These are phyloP conservation scores for Argyrosomus regius DNA, from an alignment of 2,797 vertebrate genomes.

Conservation along the genomic window DNA sequence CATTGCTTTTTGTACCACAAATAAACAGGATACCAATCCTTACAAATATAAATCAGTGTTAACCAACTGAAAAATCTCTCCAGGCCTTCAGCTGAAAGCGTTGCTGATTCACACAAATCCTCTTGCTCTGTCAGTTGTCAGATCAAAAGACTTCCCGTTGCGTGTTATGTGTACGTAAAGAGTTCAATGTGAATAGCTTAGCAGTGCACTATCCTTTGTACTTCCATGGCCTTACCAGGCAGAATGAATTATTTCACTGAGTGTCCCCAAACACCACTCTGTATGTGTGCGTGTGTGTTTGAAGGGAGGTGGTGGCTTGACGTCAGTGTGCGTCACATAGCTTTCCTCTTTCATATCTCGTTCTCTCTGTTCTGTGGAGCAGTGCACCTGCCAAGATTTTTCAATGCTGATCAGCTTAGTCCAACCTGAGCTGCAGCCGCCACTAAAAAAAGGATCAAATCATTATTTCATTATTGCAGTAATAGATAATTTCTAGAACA, in stretches of 20 bases:
- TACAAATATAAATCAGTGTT: constrained; percentile 65
- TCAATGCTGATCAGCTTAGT: constrained; percentile 52
- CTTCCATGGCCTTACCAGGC: constrained; percentile 46
- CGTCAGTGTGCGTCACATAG: constrained; percentile 71
- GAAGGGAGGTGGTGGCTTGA: constrained; percentile 61
- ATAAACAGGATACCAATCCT: constrained; percentile 23
- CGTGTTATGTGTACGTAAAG: constrained; percentile 44
- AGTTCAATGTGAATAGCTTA: constrained; percentile 55
- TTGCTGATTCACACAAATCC: constrained; percentile 41
- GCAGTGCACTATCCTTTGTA: constrained; percentile 67
- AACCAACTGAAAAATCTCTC: constrained; percentile 49
- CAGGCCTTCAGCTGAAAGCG: constrained; percentile 18
- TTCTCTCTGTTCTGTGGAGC: constrained; percentile 49
- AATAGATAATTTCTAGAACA: constrained; percentile 19
- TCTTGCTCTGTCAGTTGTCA: constrained; percentile 25
- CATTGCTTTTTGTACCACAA: constrained; percentile 12
- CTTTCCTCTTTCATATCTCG: constrained; percentile 60
- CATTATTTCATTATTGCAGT: constrained; percentile 46
- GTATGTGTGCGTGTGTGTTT: constrained; percentile 35
- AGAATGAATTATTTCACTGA: constrained; percentile 46
- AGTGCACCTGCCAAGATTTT: constrained; percentile 68
- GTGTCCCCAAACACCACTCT: constrained; percentile 47
- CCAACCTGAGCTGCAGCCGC: constrained; percentile 13
- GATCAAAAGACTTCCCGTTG: constrained; percentile 55
- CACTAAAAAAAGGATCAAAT: constrained; percentile 7